Conservation (phyloP, 2,888 invertebrate species). For the Eledona agricola region DNA sequence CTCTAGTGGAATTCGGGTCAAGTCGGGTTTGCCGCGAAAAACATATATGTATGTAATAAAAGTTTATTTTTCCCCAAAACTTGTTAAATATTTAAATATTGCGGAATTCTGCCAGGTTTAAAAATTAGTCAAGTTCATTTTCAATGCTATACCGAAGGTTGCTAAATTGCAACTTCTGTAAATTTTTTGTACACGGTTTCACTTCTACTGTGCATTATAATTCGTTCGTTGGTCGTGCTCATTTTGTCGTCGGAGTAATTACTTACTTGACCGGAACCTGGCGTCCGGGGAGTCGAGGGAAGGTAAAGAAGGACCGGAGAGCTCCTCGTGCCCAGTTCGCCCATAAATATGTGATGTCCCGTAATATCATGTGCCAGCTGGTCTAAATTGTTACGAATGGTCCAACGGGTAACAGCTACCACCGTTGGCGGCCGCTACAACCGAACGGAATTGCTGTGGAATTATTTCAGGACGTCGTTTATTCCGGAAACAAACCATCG, state of each 20-base stretch:
- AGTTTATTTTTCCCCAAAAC: too few relatives aligned
- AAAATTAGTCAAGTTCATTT: too few relatives aligned
- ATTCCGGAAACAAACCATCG: conserved; percentile 41
- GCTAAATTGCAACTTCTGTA: too few relatives aligned
- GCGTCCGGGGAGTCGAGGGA: conserved; percentile 34
- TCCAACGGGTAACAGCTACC: conserved; percentile 51
- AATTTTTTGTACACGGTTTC: background rate
- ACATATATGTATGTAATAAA: too few relatives aligned
- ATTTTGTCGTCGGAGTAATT: conserved; percentile 56
- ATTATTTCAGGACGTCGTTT: conserved; percentile 56
- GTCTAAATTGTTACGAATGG: conserved; percentile 64
- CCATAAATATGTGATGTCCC: conserved; percentile 64
- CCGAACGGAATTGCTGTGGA: conserved; percentile 56
- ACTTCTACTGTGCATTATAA: too few relatives aligned
- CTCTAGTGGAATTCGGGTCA: too few relatives aligned
- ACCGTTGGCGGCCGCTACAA: conserved; percentile 54
- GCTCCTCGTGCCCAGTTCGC: conserved; percentile 52
- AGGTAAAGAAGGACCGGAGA: conserved; percentile 38
- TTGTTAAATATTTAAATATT: too few relatives aligned
- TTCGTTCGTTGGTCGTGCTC: conserved; percentile 46
- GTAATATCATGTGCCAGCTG: conserved; percentile 65
- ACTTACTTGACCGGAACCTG: conserved; percentile 57
- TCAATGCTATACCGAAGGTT: too few relatives aligned
- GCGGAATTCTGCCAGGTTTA: too few relatives aligned
- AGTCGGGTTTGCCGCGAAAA: too few relatives aligned